These are phyloP conservation scores for Ceryle rudis DNA, from an alignment of 2,797 vertebrate genomes.

Conservation along the genomic window DNA sequence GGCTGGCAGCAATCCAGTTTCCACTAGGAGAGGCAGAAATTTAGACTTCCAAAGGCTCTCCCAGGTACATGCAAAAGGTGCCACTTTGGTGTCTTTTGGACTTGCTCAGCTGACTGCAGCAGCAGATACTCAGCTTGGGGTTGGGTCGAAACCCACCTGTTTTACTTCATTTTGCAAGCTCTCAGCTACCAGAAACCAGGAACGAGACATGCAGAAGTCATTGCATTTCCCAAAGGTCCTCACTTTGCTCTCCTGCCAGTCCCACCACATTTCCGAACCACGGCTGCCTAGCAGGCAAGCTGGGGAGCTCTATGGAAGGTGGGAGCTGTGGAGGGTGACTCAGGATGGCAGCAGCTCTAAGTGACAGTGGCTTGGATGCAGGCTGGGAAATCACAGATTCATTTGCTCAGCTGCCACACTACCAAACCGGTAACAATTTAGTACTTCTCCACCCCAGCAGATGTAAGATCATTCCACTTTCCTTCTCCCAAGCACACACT, in stretches of 20 bases:
- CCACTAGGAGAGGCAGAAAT: not conserved
- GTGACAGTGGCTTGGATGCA: not conserved
- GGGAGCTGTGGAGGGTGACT: not conserved
- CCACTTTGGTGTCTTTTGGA: not conserved
- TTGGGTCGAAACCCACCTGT: not conserved
- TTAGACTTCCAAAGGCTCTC: not conserved
- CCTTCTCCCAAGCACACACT: not conserved
- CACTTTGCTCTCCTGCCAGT: rapidly evolving
- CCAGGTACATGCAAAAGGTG: not conserved
- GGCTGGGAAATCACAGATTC: not conserved
- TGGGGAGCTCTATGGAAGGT: not conserved
- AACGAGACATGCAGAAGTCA: not conserved
- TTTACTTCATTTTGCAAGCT: not conserved
- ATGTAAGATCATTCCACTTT: not conserved
- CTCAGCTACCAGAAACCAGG: not conserved
- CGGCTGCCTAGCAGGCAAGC: not conserved
- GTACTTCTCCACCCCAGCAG: not conserved
- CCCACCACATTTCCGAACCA: rapidly evolving
- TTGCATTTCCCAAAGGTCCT: not conserved
- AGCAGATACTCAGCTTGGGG: rapidly evolving
- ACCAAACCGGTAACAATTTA: not conserved
- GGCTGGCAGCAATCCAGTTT: not conserved
- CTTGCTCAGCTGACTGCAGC: not conserved
- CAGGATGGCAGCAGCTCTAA: not conserved
- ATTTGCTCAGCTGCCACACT: not conserved